Conservation (phyloP, 2,888 invertebrate genomes). For the Tridacna crocea region DNA sequence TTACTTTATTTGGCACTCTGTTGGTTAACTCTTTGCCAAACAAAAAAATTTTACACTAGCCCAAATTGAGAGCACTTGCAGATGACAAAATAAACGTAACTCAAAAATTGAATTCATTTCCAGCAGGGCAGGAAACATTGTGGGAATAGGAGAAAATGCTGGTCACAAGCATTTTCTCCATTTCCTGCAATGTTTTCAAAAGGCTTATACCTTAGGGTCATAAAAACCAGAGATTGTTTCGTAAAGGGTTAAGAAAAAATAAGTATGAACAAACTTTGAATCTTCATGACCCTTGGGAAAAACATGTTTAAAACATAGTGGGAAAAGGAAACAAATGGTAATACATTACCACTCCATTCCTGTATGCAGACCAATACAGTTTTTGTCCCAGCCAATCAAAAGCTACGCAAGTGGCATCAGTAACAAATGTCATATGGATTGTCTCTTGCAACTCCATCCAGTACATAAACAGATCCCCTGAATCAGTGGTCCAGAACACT, state of each 20-base stretch:
- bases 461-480: constrained; percentile 89
- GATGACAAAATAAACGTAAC: not conserved
- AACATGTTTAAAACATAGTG: no score
- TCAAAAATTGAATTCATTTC: not conserved
- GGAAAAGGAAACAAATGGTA: not conserved
- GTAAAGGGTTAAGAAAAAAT: not conserved
- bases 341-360: constrained; percentile 16
- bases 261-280: no score
- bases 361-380: constrained; percentile 94
- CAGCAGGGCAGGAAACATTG: not conserved
- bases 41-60: not conserved
- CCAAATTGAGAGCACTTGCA: not conserved
- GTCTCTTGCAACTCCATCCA: constrained; percentile 80
- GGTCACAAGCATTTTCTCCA: not conserved
- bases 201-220: not conserved
- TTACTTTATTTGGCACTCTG: no score
- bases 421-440: constrained; percentile 88
- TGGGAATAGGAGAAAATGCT: not conserved
- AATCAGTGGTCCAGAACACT: constrained; percentile 90
- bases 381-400: constrained; percentile 96
- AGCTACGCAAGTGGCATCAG: constrained; percentile 91
- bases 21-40: no score
- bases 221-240: not conserved
- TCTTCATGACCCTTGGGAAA: no score
- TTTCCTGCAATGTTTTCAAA: not conserved